Percentiles rank a stretch among this genome's conserved stretches.
These are phyloP conservation scores for Spermophilus dauricus DNA, from an alignment of 2,113 vertebrate species.

Conservation along the genomic window DNA sequence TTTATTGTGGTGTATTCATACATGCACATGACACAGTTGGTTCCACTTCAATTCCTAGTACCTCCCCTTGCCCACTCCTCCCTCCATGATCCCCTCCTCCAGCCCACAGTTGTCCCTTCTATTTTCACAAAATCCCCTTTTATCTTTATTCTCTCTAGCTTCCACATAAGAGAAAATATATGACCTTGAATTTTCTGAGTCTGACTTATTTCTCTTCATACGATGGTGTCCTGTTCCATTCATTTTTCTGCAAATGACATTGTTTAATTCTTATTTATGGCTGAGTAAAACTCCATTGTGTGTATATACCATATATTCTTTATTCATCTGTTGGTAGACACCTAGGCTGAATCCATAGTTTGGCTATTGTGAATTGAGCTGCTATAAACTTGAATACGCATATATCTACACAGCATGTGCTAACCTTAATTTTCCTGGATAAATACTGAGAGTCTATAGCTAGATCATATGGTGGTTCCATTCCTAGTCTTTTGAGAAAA, in stretches of 20 bases:
- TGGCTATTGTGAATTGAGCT: background rate
- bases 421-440: background rate
- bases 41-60: background rate
- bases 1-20: background rate
- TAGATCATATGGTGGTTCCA: background rate
- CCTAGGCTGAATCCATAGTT: background rate
- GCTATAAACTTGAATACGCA: background rate
- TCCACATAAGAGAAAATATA: background rate
- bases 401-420: background rate
- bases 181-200: background rate
- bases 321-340: background rate
- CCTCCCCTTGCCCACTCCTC: background rate
- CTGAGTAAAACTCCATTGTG: background rate
- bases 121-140: background rate
- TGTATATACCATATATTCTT: background rate
- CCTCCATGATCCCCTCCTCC: background rate
- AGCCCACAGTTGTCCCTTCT: background rate
- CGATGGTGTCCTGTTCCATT: background rate
- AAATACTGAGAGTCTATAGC: background rate
- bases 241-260: background rate
- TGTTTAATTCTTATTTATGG: background rate
- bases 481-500: background rate
- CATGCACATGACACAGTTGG: background rate
- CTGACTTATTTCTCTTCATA: background rate
- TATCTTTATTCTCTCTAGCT: background rate